These are phyloP conservation scores for Helicolenus hilgendorfi DNA, from an alignment of 2,797 vertebrate species.

Conservation along the genomic window DNA sequence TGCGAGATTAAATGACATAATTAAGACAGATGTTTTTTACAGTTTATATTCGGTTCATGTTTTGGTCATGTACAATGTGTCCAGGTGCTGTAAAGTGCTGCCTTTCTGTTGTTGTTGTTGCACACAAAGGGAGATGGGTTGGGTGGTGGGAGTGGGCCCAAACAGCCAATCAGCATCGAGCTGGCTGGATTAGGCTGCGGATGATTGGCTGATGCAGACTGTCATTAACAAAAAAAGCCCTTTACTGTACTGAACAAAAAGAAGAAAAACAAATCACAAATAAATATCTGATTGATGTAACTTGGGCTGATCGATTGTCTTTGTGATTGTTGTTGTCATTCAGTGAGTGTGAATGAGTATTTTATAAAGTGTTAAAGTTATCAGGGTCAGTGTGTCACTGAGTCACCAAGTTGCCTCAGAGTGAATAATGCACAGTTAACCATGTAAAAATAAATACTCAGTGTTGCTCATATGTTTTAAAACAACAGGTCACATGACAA, in stretches of 20 bases:
- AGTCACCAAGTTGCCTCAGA: neutral
- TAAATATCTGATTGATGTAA: conserved; percentile 69
- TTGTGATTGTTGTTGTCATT: neutral
- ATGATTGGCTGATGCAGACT: conserved; percentile 61
- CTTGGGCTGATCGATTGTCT: neutral
- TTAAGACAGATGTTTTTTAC: conserved; percentile 21
- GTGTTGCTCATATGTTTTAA: neutral
- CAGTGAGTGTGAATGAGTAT: neutral
- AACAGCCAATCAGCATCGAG: conserved; percentile 80
- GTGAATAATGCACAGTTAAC: neutral
- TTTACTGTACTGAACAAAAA: conserved; percentile 49
- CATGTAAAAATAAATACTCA: neutral
- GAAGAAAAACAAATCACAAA: conserved; percentile 29
- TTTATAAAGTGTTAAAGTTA: neutral
- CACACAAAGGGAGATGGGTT: conserved; percentile 69
- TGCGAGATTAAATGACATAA: conserved; percentile 17
- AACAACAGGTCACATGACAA: neutral
- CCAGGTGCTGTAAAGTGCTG: conserved; percentile 39
- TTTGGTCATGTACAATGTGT: conserved; percentile 38
- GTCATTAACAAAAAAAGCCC: conserved; percentile 33
- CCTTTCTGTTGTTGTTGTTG: conserved; percentile 61
- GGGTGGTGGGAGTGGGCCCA: conserved; percentile 79
- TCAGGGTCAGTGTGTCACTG: conserved; percentile 18
- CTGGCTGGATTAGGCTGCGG: conserved; percentile 47
- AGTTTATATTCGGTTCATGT: conserved; percentile 21